Evolutionary conservation across 1,140 invertebrate genomes (phyloP), one percentile per base, ranked within the genome.

Genomic region (Mycetomoellerius zeteki): DNA sequence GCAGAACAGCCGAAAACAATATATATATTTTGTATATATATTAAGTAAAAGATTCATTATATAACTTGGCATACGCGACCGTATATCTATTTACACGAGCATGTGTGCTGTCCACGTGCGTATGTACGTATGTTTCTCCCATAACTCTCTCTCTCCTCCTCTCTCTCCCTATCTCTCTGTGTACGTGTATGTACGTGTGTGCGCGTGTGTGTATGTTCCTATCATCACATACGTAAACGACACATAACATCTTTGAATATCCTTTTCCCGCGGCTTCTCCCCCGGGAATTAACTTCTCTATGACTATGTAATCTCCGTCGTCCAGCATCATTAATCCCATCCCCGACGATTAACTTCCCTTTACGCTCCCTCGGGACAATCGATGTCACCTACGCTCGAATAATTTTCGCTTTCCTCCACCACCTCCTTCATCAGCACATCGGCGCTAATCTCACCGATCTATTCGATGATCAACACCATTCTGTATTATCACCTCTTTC

Each of bases 191-290:
- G 33, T 80, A 27, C 10, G 27, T 50, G 62, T 62, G 72, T 33
- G 80, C 43, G 88, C 50, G 67, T 69, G 67, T 90, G 58, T 90
- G 72, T 88, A 82, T 90, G 73, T 88, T 78, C 88, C 85, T 87
- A 91, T 89, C 88, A 80, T 86, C 90, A 71, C 89, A 89, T 91
- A 91, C 90, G 89, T 90, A 90, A 88, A 90, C 90, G 86, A 90
- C 90, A 91, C 89, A 85, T 90, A 91, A 91, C 87, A 88, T 77
- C 86, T 90, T 90, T 84, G 37, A 86, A 90, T 88, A 88, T 82
- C 73, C 78, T 85, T 69, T 69, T 71, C 76, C 69, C 75, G 75
- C 50, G 67, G 86, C 67, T 76, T 80, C 67, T 52, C 62, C 47
- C 67, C 52, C 50, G 50, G 56, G 64, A 73, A 30, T 85, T 65